phyloP scores from a whole-genome alignment of 2,888 invertebrate species.

The Phalera bucephala region DNA sequence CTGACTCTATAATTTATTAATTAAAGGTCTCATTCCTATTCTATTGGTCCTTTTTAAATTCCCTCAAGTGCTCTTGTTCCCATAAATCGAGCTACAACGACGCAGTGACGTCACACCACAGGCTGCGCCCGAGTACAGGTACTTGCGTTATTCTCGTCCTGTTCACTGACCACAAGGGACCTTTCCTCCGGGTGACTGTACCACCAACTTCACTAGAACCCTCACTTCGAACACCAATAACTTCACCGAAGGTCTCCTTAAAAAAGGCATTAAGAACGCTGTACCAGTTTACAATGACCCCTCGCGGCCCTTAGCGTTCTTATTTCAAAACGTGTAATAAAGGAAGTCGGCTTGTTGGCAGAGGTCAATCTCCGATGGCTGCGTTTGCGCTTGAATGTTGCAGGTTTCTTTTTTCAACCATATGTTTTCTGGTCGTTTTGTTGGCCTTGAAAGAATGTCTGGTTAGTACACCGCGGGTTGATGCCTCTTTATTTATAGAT shows the following conservation, averaged over 20 bases:
- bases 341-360: constrained; percentile 49
- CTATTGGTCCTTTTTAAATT: constrained; percentile 19
- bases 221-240: constrained; percentile 21
- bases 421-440: constrained; percentile 77
- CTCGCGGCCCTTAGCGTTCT: constrained; percentile 38
- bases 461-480: constrained; percentile 63
- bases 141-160: constrained; percentile 73
- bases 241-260: constrained; percentile 34
- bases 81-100: constrained; percentile 39
- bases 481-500: constrained; percentile 63
- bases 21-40: constrained; percentile 12
- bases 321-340: constrained; percentile 52
- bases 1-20: constrained; percentile 1
- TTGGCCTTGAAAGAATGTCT: constrained; percentile 76
- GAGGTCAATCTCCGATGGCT: constrained; percentile 51
- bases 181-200: constrained; percentile 79
- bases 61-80: constrained; percentile 29
- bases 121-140: constrained; percentile 59
- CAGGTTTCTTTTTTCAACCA: constrained; percentile 72
- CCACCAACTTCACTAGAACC: constrained; percentile 52
- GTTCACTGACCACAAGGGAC: constrained; percentile 79
- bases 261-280: constrained; percentile 33
- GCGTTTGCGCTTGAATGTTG: constrained; percentile 40
- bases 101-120: constrained; percentile 59
- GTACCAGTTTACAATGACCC: constrained; percentile 50